Evolutionary conservation across 2,797 vertebrate species (phyloP), one percentile per base, ranked within the genome.

Genomic region (Sebastolobus altivelis): DNA sequence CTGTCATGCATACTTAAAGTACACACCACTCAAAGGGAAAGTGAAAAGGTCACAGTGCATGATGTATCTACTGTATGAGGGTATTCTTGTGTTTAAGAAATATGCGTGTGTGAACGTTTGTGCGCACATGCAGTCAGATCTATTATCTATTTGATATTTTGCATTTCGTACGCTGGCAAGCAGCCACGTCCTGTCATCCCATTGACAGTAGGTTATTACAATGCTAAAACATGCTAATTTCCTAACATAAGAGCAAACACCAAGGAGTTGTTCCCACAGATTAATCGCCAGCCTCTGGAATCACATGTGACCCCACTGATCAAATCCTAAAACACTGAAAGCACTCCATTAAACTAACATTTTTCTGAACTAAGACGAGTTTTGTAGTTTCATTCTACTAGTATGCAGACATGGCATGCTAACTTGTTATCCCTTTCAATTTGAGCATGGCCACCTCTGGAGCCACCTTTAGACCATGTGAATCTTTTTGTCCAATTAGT

Each of bases 21-120:
- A 43, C 84, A 78, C 74, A 58, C 65, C 25, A 61, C 37, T 81
- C 29, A 80, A 70, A 90, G 8, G 14, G 37, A 72, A 79, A 80
- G 65, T 25, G 78, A 87, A 91, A 94, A 90, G 86, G 81, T 84
- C 79, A 75, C 65, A 25, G 60, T 8, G 37, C n/a, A 18, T 8
- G 46, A 77, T 79, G 73, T 20, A 71, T 76, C 72, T 65, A 18
- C 43, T 46, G 43, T 46, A 18, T 4, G 70, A 78, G 75, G 61
- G 76, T 25, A 31, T 72, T 38, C 40, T 8, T 46, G 79, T 63
- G 70, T 80, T 60, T 65, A 40, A 63, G 37, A 68, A 4, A 56
- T 49, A 1, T 84, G 46, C 33, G 29, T 56, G 16, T 25, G 20
- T 63, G 22, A 13, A n/a, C 25, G 59, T 18, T 16, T 55, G 31